A percentile compares a stretch with the other conserved stretches of the same genome.
These are phyloP conservation scores for Emydoidea blandingii DNA, from an alignment of 2,797 vertebrate genomes.

Conservation along the genomic window DNA sequence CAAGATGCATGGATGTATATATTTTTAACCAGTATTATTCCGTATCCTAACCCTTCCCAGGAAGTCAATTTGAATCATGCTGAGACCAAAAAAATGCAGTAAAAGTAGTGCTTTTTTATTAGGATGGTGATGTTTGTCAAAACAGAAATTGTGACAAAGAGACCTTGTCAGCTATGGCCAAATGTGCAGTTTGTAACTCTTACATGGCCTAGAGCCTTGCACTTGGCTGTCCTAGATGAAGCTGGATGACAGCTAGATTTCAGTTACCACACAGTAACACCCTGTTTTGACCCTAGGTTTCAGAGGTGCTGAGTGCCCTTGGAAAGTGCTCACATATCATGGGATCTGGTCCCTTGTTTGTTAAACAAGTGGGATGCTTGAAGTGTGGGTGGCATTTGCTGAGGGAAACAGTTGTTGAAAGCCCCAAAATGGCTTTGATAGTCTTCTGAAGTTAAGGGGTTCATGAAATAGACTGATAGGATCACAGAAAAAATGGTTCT, in stretches of 20 bases:
- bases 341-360: background rate
- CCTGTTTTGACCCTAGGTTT: background rate
- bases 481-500: too few relatives aligned
- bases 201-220: background rate
- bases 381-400: background rate
- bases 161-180: background rate
- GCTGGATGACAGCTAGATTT: background rate
- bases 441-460: background rate
- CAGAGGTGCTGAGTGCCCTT: background rate
- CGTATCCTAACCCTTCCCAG: background rate
- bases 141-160: background rate
- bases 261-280: background rate
- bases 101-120: background rate
- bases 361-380: background rate
- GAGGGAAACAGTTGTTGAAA: background rate
- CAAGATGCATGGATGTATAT: background rate
- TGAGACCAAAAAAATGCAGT: background rate
- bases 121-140: background rate
- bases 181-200: background rate
- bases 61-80: background rate
- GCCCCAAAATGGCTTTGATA: background rate
- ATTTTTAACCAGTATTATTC: background rate
- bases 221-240: background rate
- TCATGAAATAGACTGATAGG: background rate
- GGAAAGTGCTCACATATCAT: background rate